Base-by-base conservation (phyloP, 2,888 invertebrate genomes). In the Rhopalosiphum nymphaeae region DNA sequence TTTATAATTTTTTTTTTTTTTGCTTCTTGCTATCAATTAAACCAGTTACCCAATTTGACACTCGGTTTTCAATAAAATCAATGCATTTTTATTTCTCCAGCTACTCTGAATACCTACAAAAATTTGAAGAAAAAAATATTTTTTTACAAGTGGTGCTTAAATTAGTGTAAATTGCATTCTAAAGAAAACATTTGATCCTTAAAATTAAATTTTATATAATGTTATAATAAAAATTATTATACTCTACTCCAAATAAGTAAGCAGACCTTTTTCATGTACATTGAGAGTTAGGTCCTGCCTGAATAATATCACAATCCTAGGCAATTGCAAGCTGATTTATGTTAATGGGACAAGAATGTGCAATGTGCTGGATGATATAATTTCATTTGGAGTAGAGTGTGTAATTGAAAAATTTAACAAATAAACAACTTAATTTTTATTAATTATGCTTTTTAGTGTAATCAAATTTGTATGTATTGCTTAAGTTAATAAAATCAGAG, bases 1-100 rank as follows among this genome's bases (percentile, higher is more conserved):
- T 92, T 92, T 88, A 78, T 88, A 67, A 67, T 86, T 88, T 36
- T 91, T 67, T 5, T 49, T 87, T 67, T 92, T 92, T 61, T 86
- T 67, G 44, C 26, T 91, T 42, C 91, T 61, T 91, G 29, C 57
- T 87, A 61, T 67, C 49, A 88, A 87, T 92, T 88, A 88, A 92
- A 92, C 9, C 56, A 49, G 26, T 61, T 86, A 88, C 42, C 26
- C 67, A 92, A 42, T 87, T 88, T 67, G 87, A 92, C 7, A 92
- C 42, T 88, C 29, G 29, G 67, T 92, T 88, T 92, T 53, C 1
- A 87, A 86, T 5, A 42, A 61, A 91, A 91, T 91, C 9, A 7
- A 61, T 88, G 42, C 42, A 44, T 92, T 88, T 87, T 67, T 88
- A 92, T 92, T 88, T 67, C 88, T 78, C 1, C 49, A n/a, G 46